Evolutionary conservation across 2,888 invertebrate species (phyloP), one percentile per base, ranked within the genome.

Genomic region (Lasioglossum pauxillum): DNA sequence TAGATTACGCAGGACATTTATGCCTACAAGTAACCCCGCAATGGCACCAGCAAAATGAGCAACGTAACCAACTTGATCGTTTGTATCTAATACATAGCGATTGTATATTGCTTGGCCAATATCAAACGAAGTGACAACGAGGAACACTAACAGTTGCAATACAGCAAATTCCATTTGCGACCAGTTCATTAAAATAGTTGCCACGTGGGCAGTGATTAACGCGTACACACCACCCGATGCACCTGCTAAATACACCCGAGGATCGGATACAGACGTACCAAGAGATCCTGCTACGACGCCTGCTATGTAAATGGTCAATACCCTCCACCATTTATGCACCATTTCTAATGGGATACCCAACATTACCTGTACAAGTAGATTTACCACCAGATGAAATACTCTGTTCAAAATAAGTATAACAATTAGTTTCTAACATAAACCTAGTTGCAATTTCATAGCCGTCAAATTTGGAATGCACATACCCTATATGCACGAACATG

Each of bases 191-290:
- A 99, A 97, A 82, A 99, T 98, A 60, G 98, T 98, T 3, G 99
- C 98, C 78, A 99, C 97, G 94, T 99, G 99, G 0, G 99, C 99
- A 0, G 99, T 97, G 74, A 99, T 98, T 19, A 99, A 95, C 1
- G 99, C 98, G 93, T 99, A 99, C 10, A 99, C 99, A 0, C 99
- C 99, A 0, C 99, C 99, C 49, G 98, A 98, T 14, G 99, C 99
- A 0, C 99, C 99, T 0, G 98, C 99, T 76, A 99, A 96, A 93
- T 96, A 98, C 31, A 98, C 98, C 64, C 95, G 95, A 0, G 98
- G 98, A 95, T 98, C 98, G 0, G 97, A 97, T 19, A 98, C 96
- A 10, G 98, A 98, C 16, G 98, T 98, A 5, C 97, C 98, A 88
- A 98, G 96, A 0, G 98, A 98, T 5, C 98, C 98, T 1, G 98